A percentile compares a stretch with the other conserved stretches of the same genome.
phyloP scores from a whole-genome alignment of 2,797 vertebrate genomes.

The Apodemus agrarius region DNA sequence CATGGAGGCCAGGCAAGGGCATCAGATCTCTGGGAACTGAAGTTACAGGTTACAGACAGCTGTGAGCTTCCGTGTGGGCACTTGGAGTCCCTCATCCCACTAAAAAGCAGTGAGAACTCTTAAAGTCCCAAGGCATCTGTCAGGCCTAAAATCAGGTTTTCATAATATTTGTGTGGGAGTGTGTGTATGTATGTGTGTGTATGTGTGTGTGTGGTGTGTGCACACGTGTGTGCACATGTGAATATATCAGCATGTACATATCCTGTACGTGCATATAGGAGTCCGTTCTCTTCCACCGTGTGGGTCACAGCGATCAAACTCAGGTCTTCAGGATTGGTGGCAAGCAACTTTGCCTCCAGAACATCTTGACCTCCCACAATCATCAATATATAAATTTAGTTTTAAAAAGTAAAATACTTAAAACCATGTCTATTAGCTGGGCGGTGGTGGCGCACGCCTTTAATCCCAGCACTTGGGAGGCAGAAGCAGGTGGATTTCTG shows the following conservation, averaged over 20 bases:
- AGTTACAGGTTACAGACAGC: background rate
- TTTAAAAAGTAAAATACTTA: background rate
- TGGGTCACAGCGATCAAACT: background rate
- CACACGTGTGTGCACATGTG: background rate
- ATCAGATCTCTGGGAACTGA: background rate
- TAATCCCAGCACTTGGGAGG: no score
- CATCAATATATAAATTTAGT: background rate
- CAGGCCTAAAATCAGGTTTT: background rate
- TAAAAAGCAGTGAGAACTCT: background rate
- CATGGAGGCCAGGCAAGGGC: background rate
- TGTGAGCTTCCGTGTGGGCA: no score
- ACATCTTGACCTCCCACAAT: background rate
- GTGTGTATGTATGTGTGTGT: background rate
- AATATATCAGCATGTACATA: background rate
- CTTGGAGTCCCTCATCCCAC: no score
- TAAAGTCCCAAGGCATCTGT: background rate
- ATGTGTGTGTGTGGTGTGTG: accelerated
- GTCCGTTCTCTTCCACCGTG: background rate
- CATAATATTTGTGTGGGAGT: background rate
- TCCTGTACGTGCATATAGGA: no score
- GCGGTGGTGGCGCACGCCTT: no score
- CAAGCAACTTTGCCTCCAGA: background rate
- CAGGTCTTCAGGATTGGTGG: background rate
- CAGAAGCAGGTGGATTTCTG: no score
- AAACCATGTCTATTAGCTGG: no score